Evolutionary conservation across 2,113 vertebrate species (phyloP), one percentile per base, ranked within the genome.

Genomic region (Hemicordylus capensis): DNA sequence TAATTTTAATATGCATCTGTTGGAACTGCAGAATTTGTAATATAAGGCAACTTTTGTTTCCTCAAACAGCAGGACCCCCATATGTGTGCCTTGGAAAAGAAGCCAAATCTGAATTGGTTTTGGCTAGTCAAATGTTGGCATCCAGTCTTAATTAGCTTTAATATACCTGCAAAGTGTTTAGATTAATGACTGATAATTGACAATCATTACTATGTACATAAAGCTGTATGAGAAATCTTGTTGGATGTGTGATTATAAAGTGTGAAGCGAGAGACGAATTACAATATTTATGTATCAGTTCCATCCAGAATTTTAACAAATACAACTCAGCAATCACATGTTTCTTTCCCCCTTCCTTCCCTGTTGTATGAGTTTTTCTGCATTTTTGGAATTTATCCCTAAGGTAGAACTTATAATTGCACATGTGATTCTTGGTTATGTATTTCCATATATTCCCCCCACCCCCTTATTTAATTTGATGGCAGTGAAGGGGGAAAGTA

Each of bases 91-190:
- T 10, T 81, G 64, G 46, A 81, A 81, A 81, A 54, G 34, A 37
- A 54, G 79, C 79, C 46, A 69, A 69, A 69, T 56, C 34, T 42
- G 79, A 28, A 81, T 81, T 81, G 64, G 79, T 81, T 81, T 80
- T 81, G 79, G 64, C 64, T 81, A 54, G 79, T 54, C 63, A 48
- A n/a, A 26, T 81, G 64, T n/a, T 39, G 34, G n/a, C 46, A 56
- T 81, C n/a, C 51, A 69, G 34, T 81, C 24, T 39, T 54, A 69
- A 81, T 81, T 81, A 48, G 46, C 64, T n/a, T 64, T 81, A 81
- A 81, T 69, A 81, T 39, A 81, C 46, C 80, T 81, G 48, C 64
- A 70, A 81, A 70, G 80, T 70, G 48, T 22, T 64, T 56, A 70
- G 24, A 56, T 81, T 69, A 70, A 81, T 81, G 48, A 2, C 4